phyloP scores from a whole-genome alignment of 1,140 invertebrate species.

The Drosophila parvula region DNA sequence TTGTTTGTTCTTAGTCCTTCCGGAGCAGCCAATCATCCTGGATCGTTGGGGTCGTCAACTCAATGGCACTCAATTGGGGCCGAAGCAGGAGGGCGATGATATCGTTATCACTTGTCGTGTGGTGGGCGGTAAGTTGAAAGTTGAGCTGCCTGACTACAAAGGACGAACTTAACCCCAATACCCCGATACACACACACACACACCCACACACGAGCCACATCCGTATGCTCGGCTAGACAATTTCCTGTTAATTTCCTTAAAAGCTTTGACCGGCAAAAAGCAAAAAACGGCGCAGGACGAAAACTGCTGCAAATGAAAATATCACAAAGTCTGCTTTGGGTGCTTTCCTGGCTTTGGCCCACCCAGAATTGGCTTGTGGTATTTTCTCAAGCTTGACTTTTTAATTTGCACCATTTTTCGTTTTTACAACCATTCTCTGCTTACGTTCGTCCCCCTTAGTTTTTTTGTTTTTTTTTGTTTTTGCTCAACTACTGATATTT shows the following conservation, averaged over 20 bases:
- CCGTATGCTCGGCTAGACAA: slow-evolving; percentile 76
- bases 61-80: slow-evolving; percentile 90
- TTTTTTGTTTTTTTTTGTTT: too few relatives aligned
- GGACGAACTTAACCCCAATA: slow-evolving; percentile 59
- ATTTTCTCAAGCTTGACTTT: slow-evolving; percentile 74
- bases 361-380: slow-evolving; percentile 31
- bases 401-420: slow-evolving; percentile 75
- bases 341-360: slow-evolving; percentile 39
- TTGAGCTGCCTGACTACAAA: slow-evolving; percentile 48
- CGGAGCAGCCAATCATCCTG: slow-evolving; percentile 92
- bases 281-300: slow-evolving; percentile 29
- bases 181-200: slow-evolving; percentile 10
- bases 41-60: slow-evolving; percentile 90
- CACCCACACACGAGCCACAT: slow-evolving; percentile 59
- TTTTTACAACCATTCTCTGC: slow-evolving; percentile 25
- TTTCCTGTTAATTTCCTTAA: slow-evolving; percentile 84
- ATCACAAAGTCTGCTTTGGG: slow-evolving; percentile 74
- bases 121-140: slow-evolving; percentile 86
- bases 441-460: slow-evolving; percentile 21
- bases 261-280: slow-evolving; percentile 73
- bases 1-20: slow-evolving; percentile 88
- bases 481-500: slow-evolving; percentile 10
- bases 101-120: slow-evolving; percentile 87
- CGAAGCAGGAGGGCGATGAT: slow-evolving; percentile 89
- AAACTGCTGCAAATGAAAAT: slow-evolving; percentile 70